These are phyloP conservation scores for Panurus biarmicus DNA, from an alignment of 2,113 vertebrate species.

Conservation along the genomic window DNA sequence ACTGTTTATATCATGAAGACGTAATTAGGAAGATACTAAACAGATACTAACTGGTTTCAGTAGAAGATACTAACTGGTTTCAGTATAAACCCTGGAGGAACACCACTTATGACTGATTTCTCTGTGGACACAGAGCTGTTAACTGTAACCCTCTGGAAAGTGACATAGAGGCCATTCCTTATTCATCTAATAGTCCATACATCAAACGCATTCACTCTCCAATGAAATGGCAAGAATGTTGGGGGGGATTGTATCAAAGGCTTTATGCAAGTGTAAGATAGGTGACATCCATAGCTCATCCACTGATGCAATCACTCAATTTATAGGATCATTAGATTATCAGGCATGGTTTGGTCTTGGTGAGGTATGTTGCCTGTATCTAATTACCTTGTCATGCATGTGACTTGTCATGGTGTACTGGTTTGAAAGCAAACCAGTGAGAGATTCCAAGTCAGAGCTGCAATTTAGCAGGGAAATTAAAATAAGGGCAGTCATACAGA, in stretches of 20 bases:
- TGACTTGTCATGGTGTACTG: background rate
- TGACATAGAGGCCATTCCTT: background rate
- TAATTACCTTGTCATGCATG: background rate
- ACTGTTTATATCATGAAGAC: background rate
- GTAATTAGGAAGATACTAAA: background rate
- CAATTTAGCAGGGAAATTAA: background rate
- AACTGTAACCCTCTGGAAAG: background rate
- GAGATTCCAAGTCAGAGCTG: background rate
- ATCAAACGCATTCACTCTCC: background rate
- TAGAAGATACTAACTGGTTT: background rate
- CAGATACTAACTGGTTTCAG: background rate
- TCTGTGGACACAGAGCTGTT: background rate
- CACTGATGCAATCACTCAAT: background rate
- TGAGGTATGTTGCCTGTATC: background rate
- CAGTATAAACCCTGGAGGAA: background rate
- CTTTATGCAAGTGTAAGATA: background rate
- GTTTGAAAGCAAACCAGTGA: background rate
- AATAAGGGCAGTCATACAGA: background rate
- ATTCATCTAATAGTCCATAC: background rate
- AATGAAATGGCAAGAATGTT: background rate
- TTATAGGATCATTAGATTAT: background rate
- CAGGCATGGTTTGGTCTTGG: background rate
- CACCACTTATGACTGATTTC: background rate
- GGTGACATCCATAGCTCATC: background rate
- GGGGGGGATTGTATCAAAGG: background rate